Base-by-base conservation (phyloP, 2,797 vertebrate genomes). In the Anas bernieri region DNA sequence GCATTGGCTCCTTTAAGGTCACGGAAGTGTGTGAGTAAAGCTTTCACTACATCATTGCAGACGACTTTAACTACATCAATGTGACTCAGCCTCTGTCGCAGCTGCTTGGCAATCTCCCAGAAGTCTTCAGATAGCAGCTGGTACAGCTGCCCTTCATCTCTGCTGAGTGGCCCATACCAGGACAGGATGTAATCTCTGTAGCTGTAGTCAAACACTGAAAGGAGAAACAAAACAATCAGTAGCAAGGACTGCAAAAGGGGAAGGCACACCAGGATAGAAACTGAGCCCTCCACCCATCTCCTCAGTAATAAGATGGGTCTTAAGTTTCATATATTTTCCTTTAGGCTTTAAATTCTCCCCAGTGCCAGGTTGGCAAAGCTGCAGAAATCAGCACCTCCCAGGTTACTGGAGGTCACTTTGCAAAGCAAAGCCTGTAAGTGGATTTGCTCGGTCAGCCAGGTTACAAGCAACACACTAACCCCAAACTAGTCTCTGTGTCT, bases 101-200 rank as follows among this genome's bases (percentile, higher is more conserved):
- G 95, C 97, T 99, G 99, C 45, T 98, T 98, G 84, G 97, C 98
- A 96, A 99, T 97, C 97, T 99, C 99, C 99, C 99, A 99, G 94
- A 99, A 99, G 97, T 99, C 99, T 97, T 99, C 99, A 2, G 98
- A 98, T 48, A 99, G 98, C 98, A 99, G 98, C 96, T 99, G 98
- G 97, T 99, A 99, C 75, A 99, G 97, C 96, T 99, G 99, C 21
- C 99, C 99, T 83, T 99, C 98, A 69, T 99, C 99, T 37, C 93
- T 98, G 96, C 99, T 99, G 96, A 99, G 97, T 18, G 98, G 98
- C 72, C 98, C 97, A 83, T 99, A 99, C 99, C 99, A 99, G 68
- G 99, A 99, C 93, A 99, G 98, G 95, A 99, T 98, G 90, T 99
- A 99, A 97, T 99, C 99, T 97, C 99, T 98, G 79, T 99, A 99